A percentile compares a stretch with the other conserved stretches of the same genome.
phyloP scores from a whole-genome alignment of 2,797 vertebrate genomes.

The Danio albolineatus region DNA sequence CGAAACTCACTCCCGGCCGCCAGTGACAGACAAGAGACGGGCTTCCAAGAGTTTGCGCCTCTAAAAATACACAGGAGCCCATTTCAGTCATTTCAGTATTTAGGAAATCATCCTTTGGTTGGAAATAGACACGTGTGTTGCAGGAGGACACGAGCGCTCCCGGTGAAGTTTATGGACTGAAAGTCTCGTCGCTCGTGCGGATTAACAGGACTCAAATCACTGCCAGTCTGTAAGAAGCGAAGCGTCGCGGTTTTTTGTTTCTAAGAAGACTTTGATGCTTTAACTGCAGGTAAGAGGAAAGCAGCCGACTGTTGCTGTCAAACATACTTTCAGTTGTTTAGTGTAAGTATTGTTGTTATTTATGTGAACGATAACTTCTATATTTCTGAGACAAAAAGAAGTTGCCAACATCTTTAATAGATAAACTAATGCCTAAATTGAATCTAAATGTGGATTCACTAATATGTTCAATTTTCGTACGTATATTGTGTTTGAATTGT shows the following conservation, averaged over 20 bases:
- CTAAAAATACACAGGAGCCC: slow-evolving; percentile 6
- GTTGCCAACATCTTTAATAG: neutral
- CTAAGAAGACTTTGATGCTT: neutral
- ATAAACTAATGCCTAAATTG: neutral
- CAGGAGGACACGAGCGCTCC: neutral
- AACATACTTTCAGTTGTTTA: slow-evolving; percentile 1
- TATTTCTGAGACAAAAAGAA: neutral
- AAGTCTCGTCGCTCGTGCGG: slow-evolving; percentile 26
- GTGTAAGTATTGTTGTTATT: neutral
- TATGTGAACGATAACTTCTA: neutral
- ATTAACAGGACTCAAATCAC: slow-evolving; percentile 43
- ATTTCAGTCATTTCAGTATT: neutral
- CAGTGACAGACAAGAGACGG: slow-evolving; percentile 2
- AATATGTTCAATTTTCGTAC: neutral
- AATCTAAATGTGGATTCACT: neutral
- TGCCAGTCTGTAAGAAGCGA: slow-evolving; percentile 4
- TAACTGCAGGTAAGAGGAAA: slow-evolving; percentile 15
- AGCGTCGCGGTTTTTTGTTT: neutral
- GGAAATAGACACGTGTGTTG: slow-evolving; percentile 34
- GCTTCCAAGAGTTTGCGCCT: slow-evolving; percentile 16
- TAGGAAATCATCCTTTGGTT: neutral
- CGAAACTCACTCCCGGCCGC: slow-evolving; percentile 15
- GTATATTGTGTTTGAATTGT: neutral
- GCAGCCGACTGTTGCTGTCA: neutral
- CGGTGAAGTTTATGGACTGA: slow-evolving; percentile 33